These are phyloP conservation scores for Trachurus trachurus DNA, from an alignment of 2,797 vertebrate genomes.

Conservation along the genomic window DNA sequence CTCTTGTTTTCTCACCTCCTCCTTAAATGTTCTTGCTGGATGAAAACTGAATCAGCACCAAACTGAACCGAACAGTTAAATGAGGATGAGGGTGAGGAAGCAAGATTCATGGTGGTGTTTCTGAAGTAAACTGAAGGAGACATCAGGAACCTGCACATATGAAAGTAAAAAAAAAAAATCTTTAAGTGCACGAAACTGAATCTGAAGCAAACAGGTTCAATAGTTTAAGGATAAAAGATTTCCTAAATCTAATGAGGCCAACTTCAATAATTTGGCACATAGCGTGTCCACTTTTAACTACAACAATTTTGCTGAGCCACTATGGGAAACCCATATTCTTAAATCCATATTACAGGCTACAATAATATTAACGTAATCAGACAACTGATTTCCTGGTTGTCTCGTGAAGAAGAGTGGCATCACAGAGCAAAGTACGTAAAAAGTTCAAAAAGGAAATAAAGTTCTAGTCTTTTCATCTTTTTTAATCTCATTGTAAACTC, in stretches of 20 bases:
- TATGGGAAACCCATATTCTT: background rate
- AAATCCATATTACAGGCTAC: background rate
- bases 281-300: background rate
- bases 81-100: background rate
- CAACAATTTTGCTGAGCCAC: background rate
- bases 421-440: background rate
- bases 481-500: slow-evolving; percentile 39
- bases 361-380: background rate
- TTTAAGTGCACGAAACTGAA: too few relatives aligned
- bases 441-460: background rate
- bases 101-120: background rate
- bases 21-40: slow-evolving; percentile 58
- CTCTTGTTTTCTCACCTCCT: slow-evolving; percentile 63
- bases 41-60: slow-evolving; percentile 40
- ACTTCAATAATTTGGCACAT: background rate
- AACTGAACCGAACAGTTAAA: slow-evolving; percentile 14
- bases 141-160: background rate
- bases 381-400: background rate
- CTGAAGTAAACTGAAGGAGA: background rate
- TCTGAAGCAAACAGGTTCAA: background rate
- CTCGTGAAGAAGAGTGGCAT: background rate
- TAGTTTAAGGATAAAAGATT: background rate
- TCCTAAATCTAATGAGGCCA: background rate
- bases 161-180: background rate
- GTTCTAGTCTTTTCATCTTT: background rate